Evolutionary conservation across 2,113 vertebrate species (phyloP), one percentile per base, ranked within the genome.

Genomic region (Protobothrops mucrosquamatus): DNA sequence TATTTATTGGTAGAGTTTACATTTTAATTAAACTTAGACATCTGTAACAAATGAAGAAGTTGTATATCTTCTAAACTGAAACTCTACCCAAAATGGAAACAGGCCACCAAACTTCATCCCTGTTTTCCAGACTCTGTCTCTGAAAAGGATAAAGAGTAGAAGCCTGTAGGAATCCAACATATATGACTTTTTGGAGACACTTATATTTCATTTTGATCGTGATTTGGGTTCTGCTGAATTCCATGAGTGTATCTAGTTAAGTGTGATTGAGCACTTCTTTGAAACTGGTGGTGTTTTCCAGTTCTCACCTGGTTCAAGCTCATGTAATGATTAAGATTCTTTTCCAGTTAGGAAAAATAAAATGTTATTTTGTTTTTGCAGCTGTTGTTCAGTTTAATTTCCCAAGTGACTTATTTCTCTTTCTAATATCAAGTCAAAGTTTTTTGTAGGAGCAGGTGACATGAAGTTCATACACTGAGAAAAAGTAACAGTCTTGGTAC

Each of bases 381-480:
- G 23, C 43, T 51, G 26, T 52, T 51, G 23, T 51, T 81, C 34
- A 26, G 48, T 87, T 29, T 87, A 29, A 87, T 87, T 87, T 57
- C 6, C 20, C 46, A 0, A 0, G 1, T 18, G 52, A 0, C 11
- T 57, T 10, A 10, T 20, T 89, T 55, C 29, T 52, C 26, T 9
- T 3, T 29, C 74, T 81, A 81, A 43, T 81, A 34, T 81, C 74
- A 81, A 81, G 34, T 81, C 18, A 2, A 81, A 43, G 6, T 24
- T 46, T 90, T 51, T 3, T 0, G 54, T 48, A 26, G 54, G 39
- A 23, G 0, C 34, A 56, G 15, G 43, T 0, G 3, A 20, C 4
- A 86, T 89, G 43, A 92, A 88, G 39, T 89, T 89, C 64, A 89
- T 43, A 59, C 15, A 39, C 34, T 23, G 26, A 56, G 18, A 43